Percentiles rank a stretch among this genome's conserved stretches.
These are phyloP conservation scores for Torymus tubicola DNA, from an alignment of 2,888 invertebrate species.

Conservation along the genomic window DNA sequence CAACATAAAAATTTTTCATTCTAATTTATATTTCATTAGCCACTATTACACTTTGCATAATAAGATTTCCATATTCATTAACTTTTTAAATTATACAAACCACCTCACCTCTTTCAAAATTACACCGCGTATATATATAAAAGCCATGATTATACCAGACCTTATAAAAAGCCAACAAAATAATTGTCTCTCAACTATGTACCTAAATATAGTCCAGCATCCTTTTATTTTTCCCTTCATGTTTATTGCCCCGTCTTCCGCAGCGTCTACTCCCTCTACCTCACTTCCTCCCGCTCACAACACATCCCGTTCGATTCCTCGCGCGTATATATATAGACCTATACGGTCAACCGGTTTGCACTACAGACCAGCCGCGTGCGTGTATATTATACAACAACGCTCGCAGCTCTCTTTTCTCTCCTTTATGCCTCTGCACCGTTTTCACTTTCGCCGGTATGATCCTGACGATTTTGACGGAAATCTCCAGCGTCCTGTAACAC, in stretches of 20 bases:
- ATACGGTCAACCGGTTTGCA: slow-evolving; percentile 45
- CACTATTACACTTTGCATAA: too few species aligned
- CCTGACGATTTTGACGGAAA: slow-evolving; percentile 25
- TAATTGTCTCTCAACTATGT: background rate
- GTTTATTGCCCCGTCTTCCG: slow-evolving; percentile 14
- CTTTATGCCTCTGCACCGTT: slow-evolving; percentile 3
- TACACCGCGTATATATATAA: too few species aligned
- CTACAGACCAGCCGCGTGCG: background rate
- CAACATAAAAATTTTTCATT: too few species aligned
- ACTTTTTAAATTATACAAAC: too few species aligned
- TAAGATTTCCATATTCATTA: too few species aligned
- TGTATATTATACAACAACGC: background rate
- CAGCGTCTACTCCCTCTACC: slow-evolving; percentile 3
- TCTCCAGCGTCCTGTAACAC: background rate
- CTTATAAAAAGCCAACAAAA: too few species aligned
- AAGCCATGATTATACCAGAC: too few species aligned
- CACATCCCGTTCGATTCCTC: slow-evolving; percentile 18
- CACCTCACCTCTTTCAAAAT: too few species aligned
- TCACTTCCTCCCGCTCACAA: too few species aligned
- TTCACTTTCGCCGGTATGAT: slow-evolving; percentile 32
- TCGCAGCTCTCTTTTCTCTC: background rate
- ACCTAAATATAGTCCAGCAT: background rate
- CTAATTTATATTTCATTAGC: too few species aligned
- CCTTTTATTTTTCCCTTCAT: background rate
- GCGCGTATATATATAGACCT: background rate